phyloP scores from a whole-genome alignment of 2,113 vertebrate genomes.

The Catagonus wagneri region DNA sequence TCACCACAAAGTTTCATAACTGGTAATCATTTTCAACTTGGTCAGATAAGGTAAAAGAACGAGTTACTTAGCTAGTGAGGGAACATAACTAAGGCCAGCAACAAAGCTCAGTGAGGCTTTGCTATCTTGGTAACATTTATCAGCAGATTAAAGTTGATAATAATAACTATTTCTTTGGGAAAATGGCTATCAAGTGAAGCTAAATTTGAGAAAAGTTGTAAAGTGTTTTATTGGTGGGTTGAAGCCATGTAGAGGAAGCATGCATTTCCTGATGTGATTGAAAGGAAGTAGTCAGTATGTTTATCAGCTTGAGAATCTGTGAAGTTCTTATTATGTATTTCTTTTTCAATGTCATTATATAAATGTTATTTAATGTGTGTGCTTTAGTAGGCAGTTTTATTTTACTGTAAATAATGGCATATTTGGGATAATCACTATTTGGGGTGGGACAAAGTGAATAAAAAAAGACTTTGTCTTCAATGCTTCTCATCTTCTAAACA shows the following conservation, averaged over 20 bases:
- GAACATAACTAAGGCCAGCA: neutral
- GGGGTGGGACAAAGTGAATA: neutral
- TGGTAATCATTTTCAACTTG: neutral
- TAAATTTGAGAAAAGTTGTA: neutral
- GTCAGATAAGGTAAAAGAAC: neutral
- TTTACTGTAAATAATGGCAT: constrained; percentile 5
- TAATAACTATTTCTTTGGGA: neutral
- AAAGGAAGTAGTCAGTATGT: neutral
- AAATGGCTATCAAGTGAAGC: neutral
- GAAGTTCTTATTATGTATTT: neutral
- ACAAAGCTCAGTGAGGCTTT: neutral
- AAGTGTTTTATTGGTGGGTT: neutral
- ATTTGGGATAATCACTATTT: neutral
- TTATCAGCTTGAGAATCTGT: neutral
- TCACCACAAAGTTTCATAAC: neutral
- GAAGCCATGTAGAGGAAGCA: neutral
- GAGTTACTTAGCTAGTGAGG: neutral
- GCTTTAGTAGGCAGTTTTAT: constrained; percentile 16
- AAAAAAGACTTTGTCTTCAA: neutral
- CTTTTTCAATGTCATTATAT: neutral
- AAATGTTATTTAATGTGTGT: neutral
- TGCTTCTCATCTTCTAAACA: neutral
- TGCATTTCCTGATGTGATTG: neutral
- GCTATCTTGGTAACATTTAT: neutral
- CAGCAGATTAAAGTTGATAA: neutral